Conservation (phyloP, 2,797 vertebrate genomes). For the Leptoclinus maculatus region DNA sequence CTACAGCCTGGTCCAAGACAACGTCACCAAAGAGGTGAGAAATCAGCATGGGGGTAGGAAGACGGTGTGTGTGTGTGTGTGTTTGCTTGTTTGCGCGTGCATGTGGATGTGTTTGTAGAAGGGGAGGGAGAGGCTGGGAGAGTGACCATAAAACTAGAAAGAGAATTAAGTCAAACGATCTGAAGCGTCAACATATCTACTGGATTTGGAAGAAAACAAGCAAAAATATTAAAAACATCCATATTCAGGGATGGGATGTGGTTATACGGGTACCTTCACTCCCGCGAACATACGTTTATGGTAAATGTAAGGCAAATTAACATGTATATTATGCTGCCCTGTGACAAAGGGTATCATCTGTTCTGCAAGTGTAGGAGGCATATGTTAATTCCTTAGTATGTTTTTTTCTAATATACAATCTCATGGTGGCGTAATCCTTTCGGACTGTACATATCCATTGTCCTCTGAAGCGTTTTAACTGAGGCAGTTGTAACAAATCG, state of each 20-base stretch:
- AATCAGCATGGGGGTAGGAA: slow-evolving; percentile 2
- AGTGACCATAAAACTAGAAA: background rate
- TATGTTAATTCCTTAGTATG: background rate
- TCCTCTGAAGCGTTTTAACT: slow-evolving; percentile 1
- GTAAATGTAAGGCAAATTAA: background rate
- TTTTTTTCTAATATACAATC: slow-evolving; percentile 3
- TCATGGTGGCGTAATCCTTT: slow-evolving; percentile 34
- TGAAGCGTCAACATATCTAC: slow-evolving; percentile 1
- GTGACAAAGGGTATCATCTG: background rate
- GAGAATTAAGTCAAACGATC: background rate
- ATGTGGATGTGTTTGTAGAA: background rate
- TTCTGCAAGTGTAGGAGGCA: background rate
- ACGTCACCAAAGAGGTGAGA: slow-evolving; percentile 94
- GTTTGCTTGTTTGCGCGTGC: background rate
- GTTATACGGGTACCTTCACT: background rate
- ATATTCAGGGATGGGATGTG: background rate
- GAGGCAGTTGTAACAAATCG: slow-evolving; percentile 45
- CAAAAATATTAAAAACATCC: background rate
- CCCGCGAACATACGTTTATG: background rate
- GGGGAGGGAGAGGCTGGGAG: background rate
- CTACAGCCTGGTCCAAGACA: slow-evolving; percentile 95
- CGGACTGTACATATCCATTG: slow-evolving; percentile 13
- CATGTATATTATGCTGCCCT: too few species aligned
- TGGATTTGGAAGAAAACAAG: background rate
- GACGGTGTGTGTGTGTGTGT: background rate